Conservation (phyloP, 2,113 vertebrate genomes). For the Neogobius melanostomus region DNA sequence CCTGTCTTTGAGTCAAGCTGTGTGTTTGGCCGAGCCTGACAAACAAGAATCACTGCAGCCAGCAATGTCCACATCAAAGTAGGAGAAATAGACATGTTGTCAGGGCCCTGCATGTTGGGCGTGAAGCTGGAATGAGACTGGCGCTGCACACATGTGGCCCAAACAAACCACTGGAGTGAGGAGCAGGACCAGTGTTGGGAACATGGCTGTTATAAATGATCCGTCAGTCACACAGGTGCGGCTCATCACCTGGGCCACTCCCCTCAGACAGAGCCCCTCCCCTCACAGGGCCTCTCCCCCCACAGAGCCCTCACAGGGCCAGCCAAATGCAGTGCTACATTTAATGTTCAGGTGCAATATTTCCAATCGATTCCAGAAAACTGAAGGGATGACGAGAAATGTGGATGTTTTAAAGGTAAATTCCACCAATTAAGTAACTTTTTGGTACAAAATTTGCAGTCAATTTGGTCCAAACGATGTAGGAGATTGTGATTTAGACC, state of each 20-base stretch:
- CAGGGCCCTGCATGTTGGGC: constrained; percentile 32
- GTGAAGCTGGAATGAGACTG: constrained; percentile 9
- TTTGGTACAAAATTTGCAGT: too few relatives aligned
- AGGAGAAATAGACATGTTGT: constrained; percentile 11
- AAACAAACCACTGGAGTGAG: constrained; percentile 20
- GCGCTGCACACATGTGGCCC: constrained; percentile 3
- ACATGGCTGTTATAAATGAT: background rate
- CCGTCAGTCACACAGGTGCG: background rate
- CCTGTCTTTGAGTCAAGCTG: constrained; percentile 53
- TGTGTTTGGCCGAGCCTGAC: constrained; percentile 47
- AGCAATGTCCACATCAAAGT: constrained; percentile 64
- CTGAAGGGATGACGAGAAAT: too few relatives aligned
- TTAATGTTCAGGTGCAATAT: too few relatives aligned
- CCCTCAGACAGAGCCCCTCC: too few relatives aligned
- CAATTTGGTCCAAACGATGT: too few relatives aligned
- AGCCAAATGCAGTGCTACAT: too few relatives aligned
- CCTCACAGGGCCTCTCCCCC: too few relatives aligned
- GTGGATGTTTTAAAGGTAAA: too few relatives aligned
- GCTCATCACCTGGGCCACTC: background rate
- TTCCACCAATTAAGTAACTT: too few relatives aligned
- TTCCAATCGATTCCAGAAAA: too few relatives aligned
- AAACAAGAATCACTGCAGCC: constrained; percentile 35
- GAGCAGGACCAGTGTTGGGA: background rate
- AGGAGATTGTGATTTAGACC: too few relatives aligned
- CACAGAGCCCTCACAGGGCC: too few relatives aligned